These are phyloP conservation scores for Cnemophilus loriae DNA, from an alignment of 2,113 vertebrate genomes.

Conservation along the genomic window DNA sequence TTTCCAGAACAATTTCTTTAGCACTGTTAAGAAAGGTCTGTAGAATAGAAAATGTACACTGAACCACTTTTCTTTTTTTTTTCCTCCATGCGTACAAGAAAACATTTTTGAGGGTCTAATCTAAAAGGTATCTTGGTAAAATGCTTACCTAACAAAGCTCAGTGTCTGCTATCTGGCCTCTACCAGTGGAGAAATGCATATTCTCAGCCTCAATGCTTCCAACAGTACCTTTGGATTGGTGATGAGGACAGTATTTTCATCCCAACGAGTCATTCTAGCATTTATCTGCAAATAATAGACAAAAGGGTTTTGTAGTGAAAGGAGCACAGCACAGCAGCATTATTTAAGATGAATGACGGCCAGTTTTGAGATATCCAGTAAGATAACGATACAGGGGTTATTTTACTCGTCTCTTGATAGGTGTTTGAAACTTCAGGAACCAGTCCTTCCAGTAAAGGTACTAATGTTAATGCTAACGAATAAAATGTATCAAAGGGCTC, in stretches of 20 bases:
- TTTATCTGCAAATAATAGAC: neutral
- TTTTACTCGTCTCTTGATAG: neutral
- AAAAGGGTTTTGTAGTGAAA: neutral
- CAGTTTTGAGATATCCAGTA: neutral
- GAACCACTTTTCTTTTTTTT: neutral
- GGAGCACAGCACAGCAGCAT: neutral
- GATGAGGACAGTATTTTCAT: neutral
- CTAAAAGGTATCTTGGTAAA: neutral
- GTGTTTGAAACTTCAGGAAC: neutral
- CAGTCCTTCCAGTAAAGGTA: neutral
- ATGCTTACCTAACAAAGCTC: neutral
- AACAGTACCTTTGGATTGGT: neutral
- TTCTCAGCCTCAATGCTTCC: neutral
- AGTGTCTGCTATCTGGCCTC: neutral
- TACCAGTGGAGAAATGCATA: neutral
- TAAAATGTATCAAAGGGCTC: neutral
- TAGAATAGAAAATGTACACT: neutral
- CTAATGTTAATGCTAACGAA: neutral
- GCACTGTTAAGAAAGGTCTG: neutral
- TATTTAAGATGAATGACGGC: neutral
- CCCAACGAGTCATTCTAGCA: neutral
- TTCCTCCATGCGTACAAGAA: neutral
- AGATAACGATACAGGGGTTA: rapidly evolving
- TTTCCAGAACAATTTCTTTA: neutral
- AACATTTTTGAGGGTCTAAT: neutral